A percentile compares a stretch with the other conserved stretches of the same genome.
phyloP scores from a whole-genome alignment of 2,113 vertebrate genomes.

The Tachuris rubrigastra region DNA sequence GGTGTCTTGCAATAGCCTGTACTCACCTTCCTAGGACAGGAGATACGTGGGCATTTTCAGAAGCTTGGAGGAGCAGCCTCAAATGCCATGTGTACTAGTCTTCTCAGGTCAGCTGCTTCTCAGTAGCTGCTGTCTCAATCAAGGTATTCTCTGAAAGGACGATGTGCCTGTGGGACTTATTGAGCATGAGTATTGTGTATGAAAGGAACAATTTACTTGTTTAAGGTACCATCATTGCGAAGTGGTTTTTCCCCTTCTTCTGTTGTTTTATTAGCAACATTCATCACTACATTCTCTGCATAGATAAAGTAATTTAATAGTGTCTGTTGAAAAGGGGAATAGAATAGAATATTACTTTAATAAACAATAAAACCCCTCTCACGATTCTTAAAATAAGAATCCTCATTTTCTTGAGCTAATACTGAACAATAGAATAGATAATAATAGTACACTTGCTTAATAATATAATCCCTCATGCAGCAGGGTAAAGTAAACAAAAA shows the following conservation, averaged over 20 bases:
- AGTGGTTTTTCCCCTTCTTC: neutral
- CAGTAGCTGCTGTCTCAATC: neutral
- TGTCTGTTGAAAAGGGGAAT: neutral
- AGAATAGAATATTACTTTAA: neutral
- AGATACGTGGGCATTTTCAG: neutral
- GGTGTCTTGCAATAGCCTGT: neutral
- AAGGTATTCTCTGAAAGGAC: neutral
- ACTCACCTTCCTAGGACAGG: rapidly evolving
- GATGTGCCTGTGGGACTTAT: neutral
- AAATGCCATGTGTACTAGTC: neutral
- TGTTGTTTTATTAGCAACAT: neutral
- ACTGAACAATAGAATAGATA: neutral
- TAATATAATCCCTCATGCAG: neutral
- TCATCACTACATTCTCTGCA: neutral
- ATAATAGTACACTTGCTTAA: neutral
- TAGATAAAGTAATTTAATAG: neutral
- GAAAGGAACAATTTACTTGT: neutral
- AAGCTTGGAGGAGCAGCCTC: neutral
- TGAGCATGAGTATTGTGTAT: neutral
- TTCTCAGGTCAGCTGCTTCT: neutral
- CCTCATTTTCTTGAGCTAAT: neutral
- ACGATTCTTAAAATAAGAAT: neutral
- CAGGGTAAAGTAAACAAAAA: slow-evolving; percentile 8
- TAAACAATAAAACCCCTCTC: neutral
- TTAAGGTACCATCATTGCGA: neutral